These are phyloP conservation scores for Podilymbus podiceps DNA, from an alignment of 2,113 vertebrate genomes.

Conservation along the genomic window DNA sequence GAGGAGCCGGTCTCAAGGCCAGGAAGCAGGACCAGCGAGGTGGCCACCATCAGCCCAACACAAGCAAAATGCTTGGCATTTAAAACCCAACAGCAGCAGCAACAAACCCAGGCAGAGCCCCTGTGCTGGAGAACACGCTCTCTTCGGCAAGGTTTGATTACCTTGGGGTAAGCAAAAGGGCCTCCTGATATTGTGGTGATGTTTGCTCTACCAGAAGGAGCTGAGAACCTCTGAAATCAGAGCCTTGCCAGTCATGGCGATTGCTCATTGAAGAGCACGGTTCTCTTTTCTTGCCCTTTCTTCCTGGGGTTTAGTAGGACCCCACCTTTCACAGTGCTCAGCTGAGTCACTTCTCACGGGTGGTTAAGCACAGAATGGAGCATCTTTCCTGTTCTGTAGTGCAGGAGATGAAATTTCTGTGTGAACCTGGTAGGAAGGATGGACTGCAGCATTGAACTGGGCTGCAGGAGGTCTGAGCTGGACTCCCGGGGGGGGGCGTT, in stretches of 20 bases:
- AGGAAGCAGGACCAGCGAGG: neutral
- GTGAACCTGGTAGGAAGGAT: neutral
- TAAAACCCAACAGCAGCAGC: neutral
- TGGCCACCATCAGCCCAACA: neutral
- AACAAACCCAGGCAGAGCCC: neutral
- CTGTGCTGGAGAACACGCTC: neutral
- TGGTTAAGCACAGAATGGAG: neutral
- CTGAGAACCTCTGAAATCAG: neutral
- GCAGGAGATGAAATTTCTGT: neutral
- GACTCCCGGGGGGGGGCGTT: neutral
- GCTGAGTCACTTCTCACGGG: neutral
- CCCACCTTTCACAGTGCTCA: neutral
- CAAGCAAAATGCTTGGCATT: neutral
- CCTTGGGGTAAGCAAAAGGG: neutral
- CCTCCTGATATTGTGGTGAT: neutral
- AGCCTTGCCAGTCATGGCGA: accelerated
- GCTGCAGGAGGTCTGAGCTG: neutral
- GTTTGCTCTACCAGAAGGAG: neutral
- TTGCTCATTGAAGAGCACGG: neutral
- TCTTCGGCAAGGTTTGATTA: neutral
- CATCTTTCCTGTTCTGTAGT: neutral
- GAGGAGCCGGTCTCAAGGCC: neutral
- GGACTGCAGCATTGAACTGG: neutral
- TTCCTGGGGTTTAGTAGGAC: neutral
- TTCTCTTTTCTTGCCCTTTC: neutral